Base-by-base conservation (phyloP, 2,113 vertebrate species). In the Gadus macrocephalus region DNA sequence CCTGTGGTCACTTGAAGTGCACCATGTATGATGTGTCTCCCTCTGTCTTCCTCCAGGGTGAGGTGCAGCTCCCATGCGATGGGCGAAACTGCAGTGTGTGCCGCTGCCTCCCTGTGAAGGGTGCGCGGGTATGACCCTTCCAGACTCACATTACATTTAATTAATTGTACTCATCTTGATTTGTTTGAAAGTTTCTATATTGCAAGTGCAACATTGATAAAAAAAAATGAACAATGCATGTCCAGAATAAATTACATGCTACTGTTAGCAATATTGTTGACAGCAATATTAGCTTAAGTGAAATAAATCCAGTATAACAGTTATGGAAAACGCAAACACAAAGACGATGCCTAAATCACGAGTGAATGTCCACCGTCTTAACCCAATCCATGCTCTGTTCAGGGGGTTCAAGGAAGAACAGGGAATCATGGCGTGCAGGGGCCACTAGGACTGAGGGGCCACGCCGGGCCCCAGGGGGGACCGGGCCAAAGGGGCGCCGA, bases 401-500 rank as follows among this genome's bases (percentile, higher is more conserved):
- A 89, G 87, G 86, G 87, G 0, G 0, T 60, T 53, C 87, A 84
- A 4, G 87, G 87, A 1, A 83, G 76, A 49, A 2, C 1, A 28
- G 87, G 84, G 9, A 11, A 25, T 8, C 77, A 72, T 73, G 82
- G 86, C 22, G 16, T 22, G 5, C n/a, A 0, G 0, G 84, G 81
- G 22, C 53, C 1, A 49, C 78, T 73, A 80, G 87, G 87, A 42
- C 66, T 58, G 0, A 1, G 15, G 56, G 81, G 78, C 38, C 60
- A 0, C 56, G 7, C 53, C 12, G 94, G 94, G 59, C 81, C 83
- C 73, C 81, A 73, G 65, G 94, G 94, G 56, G 90, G 91, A 72
- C 94, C 94, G 83, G 94, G 94, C 68, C 85, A 70, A 64, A 89
- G 76, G 78, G 94, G 94, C 72, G 88, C 90, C 64, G 77, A 75